Base-by-base conservation (phyloP, 2,888 invertebrate genomes). In the Macropis europaea region DNA sequence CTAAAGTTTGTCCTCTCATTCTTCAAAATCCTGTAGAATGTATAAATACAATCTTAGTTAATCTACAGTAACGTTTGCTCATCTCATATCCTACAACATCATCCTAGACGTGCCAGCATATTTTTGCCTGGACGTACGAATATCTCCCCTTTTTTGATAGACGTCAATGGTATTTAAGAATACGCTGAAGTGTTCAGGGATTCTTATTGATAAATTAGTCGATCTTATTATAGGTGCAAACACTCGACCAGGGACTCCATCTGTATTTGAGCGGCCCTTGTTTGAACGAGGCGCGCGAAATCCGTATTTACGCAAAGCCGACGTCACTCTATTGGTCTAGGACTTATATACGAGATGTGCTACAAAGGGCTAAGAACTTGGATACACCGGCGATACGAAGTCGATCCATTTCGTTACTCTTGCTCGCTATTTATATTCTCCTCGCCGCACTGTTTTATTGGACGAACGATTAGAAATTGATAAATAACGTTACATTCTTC, bases 281-380 rank as follows among this genome's bases (percentile, higher is more conserved):
- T 89, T 90, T 90, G 84, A 88, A 87, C 86, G 85, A 82, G 79
- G 78, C 84, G 88, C 86, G 87, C 84, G 85, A 89, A 89, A 89
- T 90, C 88, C 86, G 86, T 88, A 88, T 90, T 89, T 90, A 87
- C 89, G 86, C 80, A 85, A 88, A 88, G 86, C 82, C 73, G 73
- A 76, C 81, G 79, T 77, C 71, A 79, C 76, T 82, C 76, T 82
- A 84, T 85, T 84, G 83, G 82, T 60, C 81, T 73, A 79, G 74
- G 83, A 82, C 87, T 86, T 86, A 82, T 77, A 68, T 53, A 62
- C 70, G 79, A 68, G 66, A 57, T 38, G 22, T 22, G 73, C 74
- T 83, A 83, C 83, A 84, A 84, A 86, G 83, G 78, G 71, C 81
- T 87, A 86, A 86, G 86, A 85, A 84, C 79, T 87, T 86, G 75